Base-by-base conservation (phyloP, 2,113 vertebrate genomes). In the Hemibagrus wyckioides region DNA sequence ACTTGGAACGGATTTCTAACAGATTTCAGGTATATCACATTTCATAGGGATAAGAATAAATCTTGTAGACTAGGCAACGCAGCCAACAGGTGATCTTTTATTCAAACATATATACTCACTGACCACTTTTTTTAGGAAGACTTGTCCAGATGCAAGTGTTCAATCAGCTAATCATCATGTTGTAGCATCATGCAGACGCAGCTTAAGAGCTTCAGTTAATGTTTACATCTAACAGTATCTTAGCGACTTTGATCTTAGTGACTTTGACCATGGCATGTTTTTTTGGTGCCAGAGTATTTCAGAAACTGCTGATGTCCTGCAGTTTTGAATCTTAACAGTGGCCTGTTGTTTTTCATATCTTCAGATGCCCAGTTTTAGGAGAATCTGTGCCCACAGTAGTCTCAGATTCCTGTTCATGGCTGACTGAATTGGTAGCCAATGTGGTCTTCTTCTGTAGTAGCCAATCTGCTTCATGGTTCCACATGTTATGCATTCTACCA, bases 31-130 rank as follows among this genome's bases (percentile, higher is more conserved):
- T 59, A 80, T 86, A 88, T 28, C 0, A 48, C 81, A 15, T 82
- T 52, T 86, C 73, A 57, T 17, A 2, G 57, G 57, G 81, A 88
- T 86, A 50, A 52, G 65, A 88, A 19, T 30, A 65, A 86, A 86
- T 89, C 39, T 84, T 88, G 76, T 39, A 89, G 86, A 91, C 91
- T 83, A 90, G 77, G 30, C 7, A 33, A 83, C 73, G 17, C 75
- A 28, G n/a, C 48, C 73, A 79, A 4, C 54, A 79, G 21, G 21
- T 52, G 9, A 67, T 82, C 30, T 82, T n/a, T n/a, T 57, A 82
- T 1, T 10, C n/a, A 84, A 67, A 63, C 13, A 41, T 8, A 23
- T 83, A 44, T 9, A 61, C n/a, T 57, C 4, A 56, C 54, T 28
- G 11, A 52, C 9, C 8, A 50, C 75, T 50, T 77, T n/a, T 71